phyloP scores from a whole-genome alignment of 2,797 vertebrate genomes.

The Onychomys leucogaster region DNA sequence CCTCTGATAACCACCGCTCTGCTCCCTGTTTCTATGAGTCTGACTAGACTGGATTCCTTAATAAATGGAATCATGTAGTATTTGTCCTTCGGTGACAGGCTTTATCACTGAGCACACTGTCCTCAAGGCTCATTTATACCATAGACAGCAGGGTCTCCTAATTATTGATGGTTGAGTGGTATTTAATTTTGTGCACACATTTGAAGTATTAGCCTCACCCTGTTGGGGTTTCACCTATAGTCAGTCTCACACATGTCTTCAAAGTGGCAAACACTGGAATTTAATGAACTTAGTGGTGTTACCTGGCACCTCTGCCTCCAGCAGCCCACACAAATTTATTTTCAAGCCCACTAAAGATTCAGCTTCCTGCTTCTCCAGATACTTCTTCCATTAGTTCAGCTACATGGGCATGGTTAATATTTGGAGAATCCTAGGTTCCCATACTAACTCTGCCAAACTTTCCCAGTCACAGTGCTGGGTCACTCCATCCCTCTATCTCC shows the following conservation, averaged over 20 bases:
- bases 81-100: neutral
- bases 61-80: too few relatives aligned
- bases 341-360: neutral
- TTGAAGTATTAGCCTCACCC: neutral
- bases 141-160: neutral
- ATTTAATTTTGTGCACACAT: neutral
- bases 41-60: neutral
- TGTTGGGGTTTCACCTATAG: neutral
- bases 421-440: neutral
- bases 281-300: neutral
- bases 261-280: neutral
- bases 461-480: neutral
- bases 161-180: constrained; percentile 6
- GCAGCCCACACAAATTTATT: neutral
- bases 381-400: neutral
- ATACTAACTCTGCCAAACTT: neutral
- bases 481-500: neutral
- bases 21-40: neutral
- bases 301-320: neutral
- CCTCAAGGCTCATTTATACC: neutral
- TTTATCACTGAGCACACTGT: neutral
- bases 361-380: neutral
- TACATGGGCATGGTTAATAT: neutral
- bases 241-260: neutral
- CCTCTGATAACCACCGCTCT: neutral